Conservation (phyloP, 1,140 invertebrate genomes). For the Araneus ventricosus region DNA sequence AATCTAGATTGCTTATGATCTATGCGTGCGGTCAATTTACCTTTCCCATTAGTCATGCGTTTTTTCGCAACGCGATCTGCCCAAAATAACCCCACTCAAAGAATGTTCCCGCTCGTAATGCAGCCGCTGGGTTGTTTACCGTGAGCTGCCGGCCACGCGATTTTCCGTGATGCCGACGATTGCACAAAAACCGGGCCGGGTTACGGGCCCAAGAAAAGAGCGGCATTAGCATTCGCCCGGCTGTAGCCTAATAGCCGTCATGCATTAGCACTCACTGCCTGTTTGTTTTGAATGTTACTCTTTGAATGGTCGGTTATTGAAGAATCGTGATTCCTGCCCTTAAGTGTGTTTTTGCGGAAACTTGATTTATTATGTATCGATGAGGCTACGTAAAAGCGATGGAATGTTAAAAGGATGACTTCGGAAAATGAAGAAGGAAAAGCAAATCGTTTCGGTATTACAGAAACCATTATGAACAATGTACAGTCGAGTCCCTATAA, state of each 20-base stretch:
- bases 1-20: background rate
- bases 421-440: background rate
- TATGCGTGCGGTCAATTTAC: background rate
- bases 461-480: background rate
- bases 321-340: background rate
- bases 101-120: background rate
- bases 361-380: background rate
- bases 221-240: slow-evolving; percentile 23
- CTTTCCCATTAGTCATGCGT: background rate
- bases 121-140: slow-evolving; percentile 10
- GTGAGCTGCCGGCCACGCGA: background rate
- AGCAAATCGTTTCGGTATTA: background rate
- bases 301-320: background rate
- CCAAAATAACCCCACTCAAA: background rate
- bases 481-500: too few relatives aligned
- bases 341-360: background rate
- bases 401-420: background rate
- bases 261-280: slow-evolving; percentile 41
- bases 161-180: background rate
- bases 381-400: background rate
- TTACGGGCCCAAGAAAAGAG: background rate
- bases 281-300: background rate
- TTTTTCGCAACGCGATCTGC: background rate
- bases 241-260: background rate
- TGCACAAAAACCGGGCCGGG: background rate